These are phyloP conservation scores for Spheniscus mendiculus DNA, from an alignment of 2,113 vertebrate genomes.

Conservation along the genomic window DNA sequence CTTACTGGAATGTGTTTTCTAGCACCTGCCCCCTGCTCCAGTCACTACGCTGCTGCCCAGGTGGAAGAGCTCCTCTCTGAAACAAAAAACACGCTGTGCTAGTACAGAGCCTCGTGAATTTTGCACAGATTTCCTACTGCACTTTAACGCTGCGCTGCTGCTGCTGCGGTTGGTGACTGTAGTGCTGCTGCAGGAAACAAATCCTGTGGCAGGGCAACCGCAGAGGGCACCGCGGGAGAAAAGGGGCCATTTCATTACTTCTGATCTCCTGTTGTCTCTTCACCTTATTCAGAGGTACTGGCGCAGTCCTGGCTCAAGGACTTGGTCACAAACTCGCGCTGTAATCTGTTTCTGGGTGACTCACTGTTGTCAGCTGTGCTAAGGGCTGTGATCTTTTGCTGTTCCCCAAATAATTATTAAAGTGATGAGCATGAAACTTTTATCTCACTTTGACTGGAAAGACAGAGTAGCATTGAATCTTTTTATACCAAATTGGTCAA, in stretches of 20 bases:
- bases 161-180: not conserved
- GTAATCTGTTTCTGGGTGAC: not conserved
- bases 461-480: not conserved
- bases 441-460: not conserved
- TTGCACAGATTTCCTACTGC: conserved; percentile 22
- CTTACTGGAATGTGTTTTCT: not conserved
- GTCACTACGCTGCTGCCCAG: not conserved
- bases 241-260: not conserved
- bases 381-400: not conserved
- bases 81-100: not conserved
- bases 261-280: not conserved
- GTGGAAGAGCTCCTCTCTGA: not conserved
- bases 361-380: not conserved
- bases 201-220: not conserved
- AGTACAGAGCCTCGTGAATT: not conserved
- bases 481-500: not conserved
- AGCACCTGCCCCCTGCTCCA: not conserved
- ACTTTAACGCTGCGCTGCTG: conserved; percentile 3
- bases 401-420: not conserved
- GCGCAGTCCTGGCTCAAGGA: not conserved
- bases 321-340: accelerated
- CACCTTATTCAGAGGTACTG: not conserved
- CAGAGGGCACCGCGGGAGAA: too few species aligned
- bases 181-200: not conserved
- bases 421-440: too few species aligned